Conservation (phyloP, 2,113 vertebrate genomes). For the Otolemur garnettii region DNA sequence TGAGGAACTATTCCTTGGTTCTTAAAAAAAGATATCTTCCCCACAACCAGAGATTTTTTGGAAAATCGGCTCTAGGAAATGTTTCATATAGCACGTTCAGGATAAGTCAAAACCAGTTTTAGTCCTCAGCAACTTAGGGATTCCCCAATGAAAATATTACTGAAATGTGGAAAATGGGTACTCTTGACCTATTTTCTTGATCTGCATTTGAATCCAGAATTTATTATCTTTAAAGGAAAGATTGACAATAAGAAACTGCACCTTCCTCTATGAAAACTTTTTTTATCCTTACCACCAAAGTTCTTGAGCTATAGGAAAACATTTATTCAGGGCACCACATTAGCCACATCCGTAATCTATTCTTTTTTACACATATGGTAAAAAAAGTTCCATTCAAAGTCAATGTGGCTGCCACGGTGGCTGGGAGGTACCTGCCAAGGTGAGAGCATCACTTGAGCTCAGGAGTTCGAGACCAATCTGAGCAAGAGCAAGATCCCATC, state of each 20-base stretch:
- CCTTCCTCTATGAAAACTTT: conserved; percentile 5
- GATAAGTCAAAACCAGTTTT: conserved; percentile 56
- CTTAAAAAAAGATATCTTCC: conserved; percentile 23
- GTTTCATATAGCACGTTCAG: neutral
- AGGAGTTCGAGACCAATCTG: too few species aligned
- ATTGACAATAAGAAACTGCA: conserved; percentile 61
- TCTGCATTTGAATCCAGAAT: conserved; percentile 37
- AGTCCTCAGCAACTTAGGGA: neutral
- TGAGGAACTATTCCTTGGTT: conserved; percentile 55
- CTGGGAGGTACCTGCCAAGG: too few species aligned
- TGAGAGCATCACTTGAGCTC: too few species aligned
- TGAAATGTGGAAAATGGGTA: neutral
- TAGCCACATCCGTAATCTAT: conserved; percentile 3
- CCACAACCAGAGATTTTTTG: conserved; percentile 24
- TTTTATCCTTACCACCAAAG: conserved; percentile 38
- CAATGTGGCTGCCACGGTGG: neutral
- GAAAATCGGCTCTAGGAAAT: conserved; percentile 31
- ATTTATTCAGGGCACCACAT: conserved; percentile 50
- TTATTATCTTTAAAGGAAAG: conserved; percentile 60
- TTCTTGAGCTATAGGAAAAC: neutral
- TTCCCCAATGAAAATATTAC: neutral
- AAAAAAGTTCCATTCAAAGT: conserved; percentile 24
- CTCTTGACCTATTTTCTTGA: conserved; percentile 52
- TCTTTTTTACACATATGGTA: neutral
- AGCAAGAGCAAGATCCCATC: too few species aligned